Evolutionary conservation across 2,113 vertebrate species (phyloP).

Genomic region (Microtus ochrogaster): DNA sequence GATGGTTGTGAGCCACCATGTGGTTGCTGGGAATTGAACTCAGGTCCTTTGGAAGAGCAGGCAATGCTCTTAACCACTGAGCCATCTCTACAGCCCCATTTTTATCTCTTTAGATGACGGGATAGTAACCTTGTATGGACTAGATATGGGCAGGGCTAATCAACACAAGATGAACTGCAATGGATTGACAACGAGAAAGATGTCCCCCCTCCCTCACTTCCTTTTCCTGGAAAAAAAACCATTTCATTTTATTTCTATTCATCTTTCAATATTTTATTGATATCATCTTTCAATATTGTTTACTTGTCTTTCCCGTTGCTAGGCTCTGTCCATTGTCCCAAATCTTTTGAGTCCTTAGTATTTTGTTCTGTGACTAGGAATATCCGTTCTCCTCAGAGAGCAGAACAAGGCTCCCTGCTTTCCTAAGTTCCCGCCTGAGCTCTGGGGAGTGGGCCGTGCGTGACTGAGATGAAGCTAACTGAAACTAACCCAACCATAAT

Average conservation of each 20-base stretch:
- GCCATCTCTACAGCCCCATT: not conserved
- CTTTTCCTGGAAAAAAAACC: not conserved
- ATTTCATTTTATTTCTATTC: constrained; percentile 1
- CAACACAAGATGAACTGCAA: not conserved
- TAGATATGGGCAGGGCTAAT: not conserved
- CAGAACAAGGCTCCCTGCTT: not conserved
- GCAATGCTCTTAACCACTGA: too few relatives aligned
- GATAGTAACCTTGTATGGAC: not conserved
- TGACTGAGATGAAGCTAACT: not conserved
- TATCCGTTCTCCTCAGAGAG: not conserved
- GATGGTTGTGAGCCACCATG: too few relatives aligned
- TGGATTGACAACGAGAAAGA: constrained; percentile 4
- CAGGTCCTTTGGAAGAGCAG: too few relatives aligned
- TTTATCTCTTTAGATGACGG: constrained; percentile 34
- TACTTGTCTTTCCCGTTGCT: not conserved
- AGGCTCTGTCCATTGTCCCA: not conserved
- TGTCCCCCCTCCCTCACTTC: not conserved
- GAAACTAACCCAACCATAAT: not conserved
- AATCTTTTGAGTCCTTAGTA: not conserved
- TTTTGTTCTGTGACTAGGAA: not conserved
- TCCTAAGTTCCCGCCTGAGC: not conserved
- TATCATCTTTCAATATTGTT: not conserved
- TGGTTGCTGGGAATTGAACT: too few relatives aligned
- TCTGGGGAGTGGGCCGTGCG: not conserved
- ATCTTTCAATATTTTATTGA: not conserved